Evolutionary conservation across 2,888 invertebrate genomes (phyloP).

Genomic region (Cepaea hortensis): DNA sequence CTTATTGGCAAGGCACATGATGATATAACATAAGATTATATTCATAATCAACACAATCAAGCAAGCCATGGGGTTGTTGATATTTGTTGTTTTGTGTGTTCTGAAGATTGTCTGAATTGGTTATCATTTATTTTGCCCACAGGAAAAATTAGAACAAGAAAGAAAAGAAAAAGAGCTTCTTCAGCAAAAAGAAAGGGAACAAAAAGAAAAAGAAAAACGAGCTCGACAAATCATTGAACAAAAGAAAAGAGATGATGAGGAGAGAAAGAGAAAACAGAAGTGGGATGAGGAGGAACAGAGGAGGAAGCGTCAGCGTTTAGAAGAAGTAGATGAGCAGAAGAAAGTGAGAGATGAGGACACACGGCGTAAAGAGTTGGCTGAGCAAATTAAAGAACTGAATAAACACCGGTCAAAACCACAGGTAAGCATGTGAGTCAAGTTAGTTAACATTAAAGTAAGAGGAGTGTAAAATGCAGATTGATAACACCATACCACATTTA

Average conservation of each 20-base stretch:
- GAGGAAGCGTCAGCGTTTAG: conserved; percentile 33
- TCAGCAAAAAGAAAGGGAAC: conserved; percentile 49
- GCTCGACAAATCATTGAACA: conserved; percentile 43
- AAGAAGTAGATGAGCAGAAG: conserved; percentile 32
- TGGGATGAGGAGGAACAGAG: conserved; percentile 46
- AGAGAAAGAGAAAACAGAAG: conserved; percentile 51
- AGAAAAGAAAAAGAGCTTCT: conserved; percentile 52
- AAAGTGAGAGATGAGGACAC: conserved; percentile 37
- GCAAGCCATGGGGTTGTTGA: background rate
- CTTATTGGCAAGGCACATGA: too few relatives aligned
- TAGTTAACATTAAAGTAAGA: background rate
- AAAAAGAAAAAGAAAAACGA: conserved; percentile 44
- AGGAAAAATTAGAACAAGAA: conserved; percentile 62
- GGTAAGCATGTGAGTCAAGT: conserved; percentile 16
- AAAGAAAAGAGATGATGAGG: conserved; percentile 53
- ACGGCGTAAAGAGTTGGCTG: conserved; percentile 45
- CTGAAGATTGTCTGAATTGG: background rate
- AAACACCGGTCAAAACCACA: conserved; percentile 46
- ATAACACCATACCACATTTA: too few relatives aligned
- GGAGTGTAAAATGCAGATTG: too few relatives aligned
- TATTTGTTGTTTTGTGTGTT: background rate
- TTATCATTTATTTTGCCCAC: conserved; percentile 12
- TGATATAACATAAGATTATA: too few relatives aligned
- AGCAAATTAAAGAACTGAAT: conserved; percentile 53
- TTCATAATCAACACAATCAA: too few relatives aligned